Conservation (phyloP, 2,888 invertebrate species). For the Lasioglossum figueresi region DNA sequence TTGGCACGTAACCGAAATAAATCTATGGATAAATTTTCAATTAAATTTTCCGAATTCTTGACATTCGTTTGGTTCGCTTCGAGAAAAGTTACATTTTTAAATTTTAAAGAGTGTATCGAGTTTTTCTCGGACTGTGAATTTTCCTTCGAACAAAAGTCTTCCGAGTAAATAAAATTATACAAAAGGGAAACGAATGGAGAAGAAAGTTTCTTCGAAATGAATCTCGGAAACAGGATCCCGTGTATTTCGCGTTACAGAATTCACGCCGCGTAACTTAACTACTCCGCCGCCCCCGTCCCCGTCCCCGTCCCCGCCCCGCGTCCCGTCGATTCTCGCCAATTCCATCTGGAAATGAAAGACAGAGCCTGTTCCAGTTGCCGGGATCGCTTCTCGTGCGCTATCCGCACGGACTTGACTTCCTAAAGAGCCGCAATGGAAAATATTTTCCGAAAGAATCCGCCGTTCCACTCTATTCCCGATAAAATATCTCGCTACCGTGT, state of each 20-base stretch:
- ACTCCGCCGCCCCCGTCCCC: no score
- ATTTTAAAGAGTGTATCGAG: no score
- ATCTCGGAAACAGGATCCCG: not conserved
- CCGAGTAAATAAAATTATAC: not conserved
- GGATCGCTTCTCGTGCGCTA: not conserved
- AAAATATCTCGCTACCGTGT: conserved; percentile 11
- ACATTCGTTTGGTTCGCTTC: no score
- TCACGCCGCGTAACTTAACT: not conserved
- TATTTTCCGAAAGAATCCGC: conserved; percentile 13
- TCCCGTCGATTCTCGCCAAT: not conserved
- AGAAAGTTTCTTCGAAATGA: not conserved
- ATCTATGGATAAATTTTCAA: no score
- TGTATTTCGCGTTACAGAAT: not conserved
- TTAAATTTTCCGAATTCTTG: no score
- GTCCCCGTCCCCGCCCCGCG: no score
- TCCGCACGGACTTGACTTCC: not conserved
- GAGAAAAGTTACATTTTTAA: no score
- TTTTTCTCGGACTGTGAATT: not conserved
- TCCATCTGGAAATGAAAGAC: conserved; percentile 3
- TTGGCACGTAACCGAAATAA: no score
- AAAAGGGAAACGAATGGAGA: not conserved
- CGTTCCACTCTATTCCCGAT: not conserved
- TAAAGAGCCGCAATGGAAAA: not conserved
- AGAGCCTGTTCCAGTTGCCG: conserved; percentile 4
- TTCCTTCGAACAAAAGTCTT: not conserved